phyloP scores from a whole-genome alignment of 2,888 invertebrate genomes.

The Sphaeridia pumilis region DNA sequence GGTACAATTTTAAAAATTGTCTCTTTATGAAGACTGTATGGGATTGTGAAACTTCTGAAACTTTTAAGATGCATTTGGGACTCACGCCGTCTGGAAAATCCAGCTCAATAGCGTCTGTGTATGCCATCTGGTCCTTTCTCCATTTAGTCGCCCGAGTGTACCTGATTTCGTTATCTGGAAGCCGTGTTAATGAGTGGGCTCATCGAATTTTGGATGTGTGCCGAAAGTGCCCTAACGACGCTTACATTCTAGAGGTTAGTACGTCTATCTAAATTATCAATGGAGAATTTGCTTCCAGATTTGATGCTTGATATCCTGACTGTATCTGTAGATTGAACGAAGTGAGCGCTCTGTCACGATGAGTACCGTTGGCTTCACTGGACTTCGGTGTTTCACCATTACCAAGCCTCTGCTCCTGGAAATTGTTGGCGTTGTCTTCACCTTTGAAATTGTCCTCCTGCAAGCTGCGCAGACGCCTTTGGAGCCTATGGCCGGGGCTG shows the following conservation, averaged over 20 bases:
- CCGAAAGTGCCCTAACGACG: conserved; percentile 12
- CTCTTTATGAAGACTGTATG: background rate
- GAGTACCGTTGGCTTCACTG: conserved; percentile 5
- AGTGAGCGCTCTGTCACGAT: conserved; percentile 6
- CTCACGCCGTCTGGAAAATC: conserved; percentile 9
- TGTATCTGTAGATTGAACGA: conserved; percentile 11
- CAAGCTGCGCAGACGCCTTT: conserved; percentile 11
- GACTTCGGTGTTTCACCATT: conserved; percentile 12
- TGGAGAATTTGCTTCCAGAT: no score
- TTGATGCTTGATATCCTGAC: no score
- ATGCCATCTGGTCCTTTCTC: conserved; percentile 13
- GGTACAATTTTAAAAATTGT: conserved; percentile 1
- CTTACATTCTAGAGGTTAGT: conserved; percentile 9
- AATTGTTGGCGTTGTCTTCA: conserved; percentile 13
- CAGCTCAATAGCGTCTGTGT: conserved; percentile 8
- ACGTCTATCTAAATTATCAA: background rate
- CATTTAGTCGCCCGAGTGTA: conserved; percentile 9
- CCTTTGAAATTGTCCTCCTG: conserved; percentile 14
- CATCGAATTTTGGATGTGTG: conserved; percentile 3
- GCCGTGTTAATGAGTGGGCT: conserved; percentile 13
- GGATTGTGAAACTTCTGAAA: background rate
- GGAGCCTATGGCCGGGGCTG: background rate
- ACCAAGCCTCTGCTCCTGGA: conserved; percentile 11
- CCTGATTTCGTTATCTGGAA: background rate
- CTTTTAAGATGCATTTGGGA: conserved; percentile 7